Conservation (phyloP, 2,888 invertebrate species). For the Microplitis manilae region DNA sequence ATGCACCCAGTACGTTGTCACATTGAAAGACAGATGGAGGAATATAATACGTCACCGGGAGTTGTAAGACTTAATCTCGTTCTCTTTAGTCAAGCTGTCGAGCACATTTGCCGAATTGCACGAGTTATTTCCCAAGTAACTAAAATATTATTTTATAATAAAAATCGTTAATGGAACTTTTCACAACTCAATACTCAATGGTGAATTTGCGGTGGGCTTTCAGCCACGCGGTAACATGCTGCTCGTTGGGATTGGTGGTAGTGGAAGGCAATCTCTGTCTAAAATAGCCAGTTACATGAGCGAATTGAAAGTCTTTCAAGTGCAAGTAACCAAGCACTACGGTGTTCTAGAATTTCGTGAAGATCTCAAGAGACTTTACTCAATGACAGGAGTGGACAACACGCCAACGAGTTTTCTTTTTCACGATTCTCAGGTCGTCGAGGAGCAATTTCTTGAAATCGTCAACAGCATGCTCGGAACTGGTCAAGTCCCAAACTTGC, state of each 20-base stretch:
- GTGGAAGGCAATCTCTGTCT: constrained; percentile 86
- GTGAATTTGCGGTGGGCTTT: constrained; percentile 14
- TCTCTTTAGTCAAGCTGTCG: constrained; percentile 88
- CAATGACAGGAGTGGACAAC: constrained; percentile 81
- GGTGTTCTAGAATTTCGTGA: constrained; percentile 84
- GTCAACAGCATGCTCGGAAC: constrained; percentile 91
- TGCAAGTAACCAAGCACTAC: constrained; percentile 86
- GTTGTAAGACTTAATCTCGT: constrained; percentile 87
- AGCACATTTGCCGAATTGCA: constrained; percentile 87
- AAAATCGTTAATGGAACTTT: too few species aligned
- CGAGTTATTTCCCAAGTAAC: constrained; percentile 82
- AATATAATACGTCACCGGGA: constrained; percentile 86
- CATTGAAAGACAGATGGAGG: constrained; percentile 78
- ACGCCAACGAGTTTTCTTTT: constrained; percentile 87
- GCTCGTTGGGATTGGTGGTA: constrained; percentile 89
- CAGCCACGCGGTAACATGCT: constrained; percentile 87
- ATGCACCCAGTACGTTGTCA: constrained; percentile 74
- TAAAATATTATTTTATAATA: too few species aligned
- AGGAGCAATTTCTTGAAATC: constrained; percentile 89
- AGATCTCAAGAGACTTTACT: constrained; percentile 85
- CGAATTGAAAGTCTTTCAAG: constrained; percentile 84
- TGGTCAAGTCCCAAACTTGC: constrained; percentile 91
- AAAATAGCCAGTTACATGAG: constrained; percentile 86
- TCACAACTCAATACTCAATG: background rate
- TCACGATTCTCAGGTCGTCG: constrained; percentile 88